Evolutionary conservation across 2,113 vertebrate species (phyloP).

Genomic region (Cygnus atratus): DNA sequence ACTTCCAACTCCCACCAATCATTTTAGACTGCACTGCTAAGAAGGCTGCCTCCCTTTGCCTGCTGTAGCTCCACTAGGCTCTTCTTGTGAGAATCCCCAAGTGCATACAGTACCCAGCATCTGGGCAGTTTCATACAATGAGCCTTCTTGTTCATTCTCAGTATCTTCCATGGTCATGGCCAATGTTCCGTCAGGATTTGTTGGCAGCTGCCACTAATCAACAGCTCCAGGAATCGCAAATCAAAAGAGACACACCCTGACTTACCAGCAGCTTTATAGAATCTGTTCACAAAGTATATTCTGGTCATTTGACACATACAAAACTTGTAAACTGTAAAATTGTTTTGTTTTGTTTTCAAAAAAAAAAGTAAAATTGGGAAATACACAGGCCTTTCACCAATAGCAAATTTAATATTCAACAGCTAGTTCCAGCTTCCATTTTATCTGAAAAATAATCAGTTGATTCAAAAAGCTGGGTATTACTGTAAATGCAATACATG

Average conservation of each 20-base stretch:
- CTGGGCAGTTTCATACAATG: accelerated
- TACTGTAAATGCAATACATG: not conserved
- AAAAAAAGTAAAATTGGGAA: not conserved
- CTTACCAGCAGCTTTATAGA: not conserved
- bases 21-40: not conserved
- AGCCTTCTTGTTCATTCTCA: not conserved
- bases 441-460: not conserved
- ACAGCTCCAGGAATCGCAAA: not conserved
- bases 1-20: not conserved
- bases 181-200: not conserved
- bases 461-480: not conserved
- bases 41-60: not conserved
- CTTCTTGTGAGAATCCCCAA: not conserved
- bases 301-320: not conserved
- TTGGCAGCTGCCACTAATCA: not conserved
- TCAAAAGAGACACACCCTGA: not conserved
- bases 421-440: not conserved
- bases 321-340: not conserved
- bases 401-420: not conserved
- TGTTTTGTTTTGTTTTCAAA: too few relatives aligned
- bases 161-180: accelerated
- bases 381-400: not conserved
- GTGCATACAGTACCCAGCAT: accelerated
- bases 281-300: not conserved
- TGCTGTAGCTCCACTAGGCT: not conserved